phyloP scores from a whole-genome alignment of 2,113 vertebrate species.

The Forbesichthys agassizii region DNA sequence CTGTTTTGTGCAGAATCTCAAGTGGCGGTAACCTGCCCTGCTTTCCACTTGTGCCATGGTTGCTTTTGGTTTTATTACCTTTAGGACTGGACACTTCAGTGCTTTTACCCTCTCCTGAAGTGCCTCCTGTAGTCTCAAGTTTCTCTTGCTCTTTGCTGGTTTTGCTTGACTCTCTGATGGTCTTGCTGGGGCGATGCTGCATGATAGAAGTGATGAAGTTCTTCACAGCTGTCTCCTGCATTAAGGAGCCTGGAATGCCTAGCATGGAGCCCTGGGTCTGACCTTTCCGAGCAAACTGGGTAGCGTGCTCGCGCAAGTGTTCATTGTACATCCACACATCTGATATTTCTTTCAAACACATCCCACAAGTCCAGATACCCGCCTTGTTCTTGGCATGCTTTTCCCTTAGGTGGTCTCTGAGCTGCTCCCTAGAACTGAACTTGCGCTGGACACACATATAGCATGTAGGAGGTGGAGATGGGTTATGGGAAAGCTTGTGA shows the following conservation, averaged over 20 bases:
- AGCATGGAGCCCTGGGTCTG: constrained; percentile 83
- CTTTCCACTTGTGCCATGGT: constrained; percentile 55
- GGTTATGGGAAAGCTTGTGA: constrained; percentile 93
- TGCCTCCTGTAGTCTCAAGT: constrained; percentile 49
- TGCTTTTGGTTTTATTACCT: constrained; percentile 61
- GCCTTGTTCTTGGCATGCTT: constrained; percentile 91
- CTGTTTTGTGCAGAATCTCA: constrained; percentile 72
- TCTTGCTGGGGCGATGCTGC: constrained; percentile 78
- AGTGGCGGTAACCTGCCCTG: constrained; percentile 66
- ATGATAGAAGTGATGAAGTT: constrained; percentile 86
- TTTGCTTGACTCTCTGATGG: constrained; percentile 65
- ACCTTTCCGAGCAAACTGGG: constrained; percentile 90
- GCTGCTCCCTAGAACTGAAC: constrained; percentile 92
- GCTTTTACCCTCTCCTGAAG: constrained; percentile 49
- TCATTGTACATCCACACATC: constrained; percentile 99
- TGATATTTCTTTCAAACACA: constrained; percentile 94
- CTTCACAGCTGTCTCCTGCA: constrained; percentile 81
- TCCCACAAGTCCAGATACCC: constrained; percentile 94
- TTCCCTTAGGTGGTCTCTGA: constrained; percentile 91
- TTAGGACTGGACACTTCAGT: constrained; percentile 65
- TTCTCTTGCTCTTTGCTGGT: constrained; percentile 63
- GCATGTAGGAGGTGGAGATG: constrained; percentile 93
- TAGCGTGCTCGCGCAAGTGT: constrained; percentile 92
- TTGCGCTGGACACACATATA: constrained; percentile 98
- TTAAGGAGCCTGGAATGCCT: constrained; percentile 79